phyloP scores from a whole-genome alignment of 30 jellyfish, hydroid and myxozoan genomes.

The Turritopsis rubra region DNA sequence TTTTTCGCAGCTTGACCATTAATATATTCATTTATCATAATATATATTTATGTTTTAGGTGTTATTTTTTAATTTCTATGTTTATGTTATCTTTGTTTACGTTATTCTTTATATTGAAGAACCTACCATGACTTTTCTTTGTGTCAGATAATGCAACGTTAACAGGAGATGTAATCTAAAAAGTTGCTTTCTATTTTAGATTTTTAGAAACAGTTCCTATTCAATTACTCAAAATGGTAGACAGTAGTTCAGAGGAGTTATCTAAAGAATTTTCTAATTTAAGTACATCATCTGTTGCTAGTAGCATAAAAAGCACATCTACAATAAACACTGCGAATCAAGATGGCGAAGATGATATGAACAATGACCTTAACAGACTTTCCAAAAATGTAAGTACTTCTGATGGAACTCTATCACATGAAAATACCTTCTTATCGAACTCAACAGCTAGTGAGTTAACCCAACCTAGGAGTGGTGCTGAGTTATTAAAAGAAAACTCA shows the following conservation, averaged over 20 bases:
- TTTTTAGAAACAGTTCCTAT: not conserved
- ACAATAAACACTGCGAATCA: not conserved
- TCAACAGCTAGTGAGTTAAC: not conserved
- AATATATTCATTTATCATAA: no score
- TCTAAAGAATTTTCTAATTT: constrained; percentile 4
- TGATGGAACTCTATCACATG: not conserved
- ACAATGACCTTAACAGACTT: not conserved
- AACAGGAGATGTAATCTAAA: no score
- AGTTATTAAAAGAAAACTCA: not conserved
- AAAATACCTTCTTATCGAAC: not conserved
- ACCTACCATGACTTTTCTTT: no score
- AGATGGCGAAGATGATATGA: not conserved
- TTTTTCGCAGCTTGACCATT: no score
- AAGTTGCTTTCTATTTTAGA: no score
- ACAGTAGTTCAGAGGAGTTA: constrained; percentile 18
- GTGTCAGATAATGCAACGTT: no score
- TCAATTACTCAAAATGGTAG: not conserved
- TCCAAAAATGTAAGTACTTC: no score
- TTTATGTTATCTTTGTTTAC: no score
- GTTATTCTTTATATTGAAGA: no score
- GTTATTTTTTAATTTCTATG: no score
- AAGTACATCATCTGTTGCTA: not conserved
- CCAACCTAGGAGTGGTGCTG: not conserved
- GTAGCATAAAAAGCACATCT: not conserved
- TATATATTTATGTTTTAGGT: no score